A percentile compares a stretch with the other conserved stretches of the same genome.
Conservation (phyloP, 2,797 vertebrate genomes). For the Acipenser ruthenus region DNA sequence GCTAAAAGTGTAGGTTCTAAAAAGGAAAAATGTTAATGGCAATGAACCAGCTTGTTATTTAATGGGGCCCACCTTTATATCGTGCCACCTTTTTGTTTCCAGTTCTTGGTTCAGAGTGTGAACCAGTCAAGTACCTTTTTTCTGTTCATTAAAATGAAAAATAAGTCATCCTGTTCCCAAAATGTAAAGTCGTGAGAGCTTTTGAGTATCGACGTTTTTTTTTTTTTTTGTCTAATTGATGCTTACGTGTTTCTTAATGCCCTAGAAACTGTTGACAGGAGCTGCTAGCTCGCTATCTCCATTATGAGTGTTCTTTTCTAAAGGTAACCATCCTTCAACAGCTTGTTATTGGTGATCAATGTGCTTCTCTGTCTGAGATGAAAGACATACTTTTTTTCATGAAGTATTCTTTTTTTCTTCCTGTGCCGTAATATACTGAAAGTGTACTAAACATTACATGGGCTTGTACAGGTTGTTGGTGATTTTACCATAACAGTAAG, state of each 20-base stretch:
- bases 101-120: too few relatives aligned
- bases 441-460: background rate
- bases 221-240: background rate
- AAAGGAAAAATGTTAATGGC: too few relatives aligned
- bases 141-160: too few relatives aligned
- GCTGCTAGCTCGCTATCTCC: background rate
- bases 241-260: slow-evolving; percentile 6
- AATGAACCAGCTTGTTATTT: too few relatives aligned
- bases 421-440: too few relatives aligned
- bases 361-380: slow-evolving; percentile 35
- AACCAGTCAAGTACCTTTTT: too few relatives aligned
- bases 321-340: slow-evolving; percentile 3
- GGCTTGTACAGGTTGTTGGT: background rate
- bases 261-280: slow-evolving; percentile 1
- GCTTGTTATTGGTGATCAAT: slow-evolving; percentile 38
- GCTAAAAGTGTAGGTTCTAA: too few relatives aligned
- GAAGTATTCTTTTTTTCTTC: background rate
- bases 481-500: too few relatives aligned
- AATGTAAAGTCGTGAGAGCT: background rate
- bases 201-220: slow-evolving; percentile 11
- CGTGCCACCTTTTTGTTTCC: too few relatives aligned
- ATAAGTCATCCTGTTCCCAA: background rate
- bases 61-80: too few relatives aligned
- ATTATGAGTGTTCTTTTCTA: slow-evolving; percentile 11
- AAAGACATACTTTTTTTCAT: slow-evolving; percentile 32